Evolutionary conservation across 2,888 invertebrate species (phyloP), one percentile per base, ranked within the genome.

Genomic region (Phyto melanocephala): DNA sequence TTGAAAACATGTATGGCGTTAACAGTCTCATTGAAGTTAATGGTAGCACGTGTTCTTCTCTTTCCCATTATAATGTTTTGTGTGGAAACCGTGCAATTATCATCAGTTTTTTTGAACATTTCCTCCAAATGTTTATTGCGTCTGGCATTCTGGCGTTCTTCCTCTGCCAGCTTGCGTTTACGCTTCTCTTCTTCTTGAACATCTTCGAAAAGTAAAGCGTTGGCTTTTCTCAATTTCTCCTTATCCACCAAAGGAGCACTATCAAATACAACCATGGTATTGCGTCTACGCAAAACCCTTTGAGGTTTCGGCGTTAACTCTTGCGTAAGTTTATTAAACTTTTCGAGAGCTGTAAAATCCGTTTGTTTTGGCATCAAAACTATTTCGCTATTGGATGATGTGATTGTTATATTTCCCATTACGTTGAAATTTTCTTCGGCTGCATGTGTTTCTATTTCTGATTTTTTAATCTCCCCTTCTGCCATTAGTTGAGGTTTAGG

Each of bases 41-140:
- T 78, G 0, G 85, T 84, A 0, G 86, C 77, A 0, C 89, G 87
- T 0, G 89, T 88, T 0, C 88, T 85, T 0, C 90, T 84, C 63
- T 90, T 91, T 1, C 91, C 90, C 0, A 81, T 79, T 7, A 91
- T 87, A 7, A 91, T 91, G 70, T 91, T 91, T 37, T 90, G 89
- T 0, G 89, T 89, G 2, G 90, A 91, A 0, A 91, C 86, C 13
- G 86, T 86, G 11, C 90, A 90, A 33, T 89, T 90, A 50, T 90
- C 91, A 65, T 60, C 86, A 2, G 87, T 85, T 52, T 84, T 89
- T 20, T 87, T 86, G 22, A 89, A 89, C 50, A 89, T 86, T 11
- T 78, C 85, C 1, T 86, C 87, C n/a, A 89, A 67, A 50, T 52
- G 74, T 47, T 78, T 85, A 13, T 71, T 86, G 2, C 65, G 79